Evolutionary conservation across 1,140 invertebrate genomes (phyloP).

Genomic region (Marisa cornuarietis): DNA sequence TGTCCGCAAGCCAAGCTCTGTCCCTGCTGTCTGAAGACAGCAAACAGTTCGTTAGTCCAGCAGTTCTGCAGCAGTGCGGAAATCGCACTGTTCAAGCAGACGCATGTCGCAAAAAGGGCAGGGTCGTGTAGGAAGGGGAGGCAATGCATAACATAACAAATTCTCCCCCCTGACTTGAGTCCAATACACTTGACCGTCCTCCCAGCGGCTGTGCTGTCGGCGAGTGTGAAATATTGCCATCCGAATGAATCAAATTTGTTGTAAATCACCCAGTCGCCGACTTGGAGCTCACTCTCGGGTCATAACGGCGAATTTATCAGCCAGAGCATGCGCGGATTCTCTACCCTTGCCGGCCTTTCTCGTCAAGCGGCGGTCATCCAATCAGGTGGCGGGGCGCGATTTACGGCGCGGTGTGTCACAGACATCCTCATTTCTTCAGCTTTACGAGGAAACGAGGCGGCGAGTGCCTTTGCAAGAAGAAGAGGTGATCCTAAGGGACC

Average conservation of each 20-base stretch:
- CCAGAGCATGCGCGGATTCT: constrained; percentile 21
- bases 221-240: constrained; percentile 30
- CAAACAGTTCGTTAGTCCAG: too few relatives aligned
- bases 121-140: neutral
- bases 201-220: constrained; percentile 26
- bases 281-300: constrained; percentile 17
- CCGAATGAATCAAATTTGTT: constrained; percentile 41
- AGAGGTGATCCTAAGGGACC: constrained; percentile 20
- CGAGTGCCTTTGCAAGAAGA: constrained; percentile 17
- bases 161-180: constrained; percentile 21
- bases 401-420: constrained; percentile 24
- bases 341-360: constrained; percentile 17
- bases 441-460: constrained; percentile 28
- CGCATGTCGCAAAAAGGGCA: too few relatives aligned
- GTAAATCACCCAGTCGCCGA: constrained; percentile 32
- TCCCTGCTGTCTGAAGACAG: too few relatives aligned
- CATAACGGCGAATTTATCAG: constrained; percentile 34
- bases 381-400: constrained; percentile 25
- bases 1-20: too few relatives aligned
- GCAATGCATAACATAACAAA: constrained; percentile 22
- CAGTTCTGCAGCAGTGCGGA: too few relatives aligned
- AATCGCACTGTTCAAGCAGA: too few relatives aligned
- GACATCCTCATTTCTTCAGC: constrained; percentile 28
- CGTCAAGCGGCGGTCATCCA: constrained; percentile 26
- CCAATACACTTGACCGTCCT: constrained; percentile 26